These are phyloP conservation scores for Itoplectis maculator DNA, from an alignment of 2,888 invertebrate species.

Conservation along the genomic window DNA sequence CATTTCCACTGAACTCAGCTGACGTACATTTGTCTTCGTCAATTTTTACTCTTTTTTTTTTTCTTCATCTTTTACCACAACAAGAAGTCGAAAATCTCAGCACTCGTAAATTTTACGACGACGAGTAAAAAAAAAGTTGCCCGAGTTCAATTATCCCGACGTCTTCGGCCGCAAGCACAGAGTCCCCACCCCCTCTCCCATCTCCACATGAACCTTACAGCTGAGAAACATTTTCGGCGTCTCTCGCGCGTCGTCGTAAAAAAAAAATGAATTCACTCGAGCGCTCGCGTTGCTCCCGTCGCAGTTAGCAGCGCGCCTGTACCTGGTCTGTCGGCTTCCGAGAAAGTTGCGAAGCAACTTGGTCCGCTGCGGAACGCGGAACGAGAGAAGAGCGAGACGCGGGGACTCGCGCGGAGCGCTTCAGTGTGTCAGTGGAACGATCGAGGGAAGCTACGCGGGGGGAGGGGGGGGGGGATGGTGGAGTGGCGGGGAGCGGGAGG, in stretches of 20 bases:
- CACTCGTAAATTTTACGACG: neutral
- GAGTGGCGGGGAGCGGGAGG: too few species aligned
- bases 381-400: conserved; percentile 18
- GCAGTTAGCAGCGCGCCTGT: neutral
- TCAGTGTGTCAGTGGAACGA: conserved; percentile 78
- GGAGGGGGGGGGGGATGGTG: too few species aligned
- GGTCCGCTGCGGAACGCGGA: conserved; percentile 26
- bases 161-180: too few species aligned
- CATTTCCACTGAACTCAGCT: too few species aligned
- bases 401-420: conserved; percentile 58
- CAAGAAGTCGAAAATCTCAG: neutral
- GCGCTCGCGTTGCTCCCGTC: neutral
- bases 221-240: neutral
- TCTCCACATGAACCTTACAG: too few species aligned
- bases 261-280: neutral
- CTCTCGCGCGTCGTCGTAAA: neutral
- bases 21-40: neutral
- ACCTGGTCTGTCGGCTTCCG: conserved; percentile 14
- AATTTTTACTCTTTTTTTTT: neutral
- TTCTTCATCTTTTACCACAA: neutral
- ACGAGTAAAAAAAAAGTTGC: neutral
- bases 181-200: too few species aligned
- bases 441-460: conserved; percentile 66
- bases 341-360: conserved; percentile 59
- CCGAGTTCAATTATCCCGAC: too few species aligned